These are phyloP conservation scores for Hetaerina titia DNA, from an alignment of 2,888 invertebrate species.

Conservation along the genomic window DNA sequence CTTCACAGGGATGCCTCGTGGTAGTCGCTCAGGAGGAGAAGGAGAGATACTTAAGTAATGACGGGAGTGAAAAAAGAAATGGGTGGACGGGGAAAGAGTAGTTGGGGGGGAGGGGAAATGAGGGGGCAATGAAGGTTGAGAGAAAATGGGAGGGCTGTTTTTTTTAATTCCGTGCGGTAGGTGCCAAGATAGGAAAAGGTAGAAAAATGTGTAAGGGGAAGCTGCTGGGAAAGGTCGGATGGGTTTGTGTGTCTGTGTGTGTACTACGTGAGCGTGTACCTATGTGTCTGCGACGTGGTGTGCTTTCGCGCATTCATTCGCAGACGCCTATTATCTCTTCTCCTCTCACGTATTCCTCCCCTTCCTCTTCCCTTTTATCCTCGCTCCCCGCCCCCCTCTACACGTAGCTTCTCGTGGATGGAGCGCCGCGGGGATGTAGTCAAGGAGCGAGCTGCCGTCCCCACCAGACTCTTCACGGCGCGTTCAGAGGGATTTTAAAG, in stretches of 20 bases:
- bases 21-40: neutral
- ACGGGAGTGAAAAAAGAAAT: conserved; percentile 29
- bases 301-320: neutral
- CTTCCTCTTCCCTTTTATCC: neutral
- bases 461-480: neutral
- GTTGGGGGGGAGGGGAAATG: neutral
- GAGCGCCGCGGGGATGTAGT: neutral
- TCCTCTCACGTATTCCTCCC: neutral
- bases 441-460: neutral
- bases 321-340: neutral
- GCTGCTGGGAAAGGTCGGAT: neutral
- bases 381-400: neutral
- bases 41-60: neutral
- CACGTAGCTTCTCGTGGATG: neutral
- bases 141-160: neutral
- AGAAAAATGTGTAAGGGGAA: neutral
- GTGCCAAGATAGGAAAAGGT: neutral
- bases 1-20: neutral
- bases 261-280: neutral
- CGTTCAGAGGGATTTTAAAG: conserved; percentile 14
- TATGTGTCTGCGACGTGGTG: neutral
- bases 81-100: neutral
- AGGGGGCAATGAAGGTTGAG: neutral
- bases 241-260: neutral
- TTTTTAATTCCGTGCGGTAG: neutral